Evolutionary conservation across 23 tunicate genomes (phyloP).

Genomic region (Trididemnum nubilum): DNA sequence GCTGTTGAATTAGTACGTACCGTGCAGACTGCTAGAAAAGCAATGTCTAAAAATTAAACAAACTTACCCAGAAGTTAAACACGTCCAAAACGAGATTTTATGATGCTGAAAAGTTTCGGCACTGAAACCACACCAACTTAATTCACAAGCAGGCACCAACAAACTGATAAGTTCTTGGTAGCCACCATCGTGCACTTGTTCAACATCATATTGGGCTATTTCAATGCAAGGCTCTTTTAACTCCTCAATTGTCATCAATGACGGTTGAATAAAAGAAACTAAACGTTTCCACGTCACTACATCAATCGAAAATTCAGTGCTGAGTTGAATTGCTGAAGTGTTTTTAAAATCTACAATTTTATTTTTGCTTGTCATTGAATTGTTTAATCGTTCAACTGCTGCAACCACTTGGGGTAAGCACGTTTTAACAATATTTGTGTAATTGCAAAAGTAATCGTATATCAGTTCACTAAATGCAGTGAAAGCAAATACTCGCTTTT

Average conservation of each 20-base stretch:
- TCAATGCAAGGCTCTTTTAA: constrained; percentile 54
- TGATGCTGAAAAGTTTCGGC: constrained; percentile 1
- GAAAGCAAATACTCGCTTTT: neutral
- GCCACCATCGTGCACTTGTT: constrained; percentile 27
- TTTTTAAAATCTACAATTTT: no score
- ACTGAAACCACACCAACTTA: constrained; percentile 63
- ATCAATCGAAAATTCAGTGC: no score
- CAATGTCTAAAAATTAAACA: no score
- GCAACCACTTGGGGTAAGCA: constrained; percentile 4
- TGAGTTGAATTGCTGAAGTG: no score
- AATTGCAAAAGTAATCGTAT: constrained; percentile 29
- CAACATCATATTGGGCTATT: constrained; percentile 53
- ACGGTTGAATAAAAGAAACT: no score
- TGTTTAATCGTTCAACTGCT: no score
- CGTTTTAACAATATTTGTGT: neutral
- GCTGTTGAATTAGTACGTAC: no score
- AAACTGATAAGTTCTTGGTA: constrained; percentile 53
- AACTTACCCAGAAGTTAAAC: constrained; percentile 52
- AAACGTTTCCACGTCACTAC: no score
- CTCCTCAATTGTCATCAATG: constrained; percentile 1
- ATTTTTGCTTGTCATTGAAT: no score
- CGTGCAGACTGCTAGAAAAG: no score
- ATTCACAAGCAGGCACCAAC: constrained; percentile 52
- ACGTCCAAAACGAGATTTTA: constrained; percentile 51
- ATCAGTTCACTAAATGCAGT: neutral